Percentiles rank a stretch among this genome's conserved stretches.
phyloP scores from a whole-genome alignment of 2,113 vertebrate genomes.

The Sander lucioperca region DNA sequence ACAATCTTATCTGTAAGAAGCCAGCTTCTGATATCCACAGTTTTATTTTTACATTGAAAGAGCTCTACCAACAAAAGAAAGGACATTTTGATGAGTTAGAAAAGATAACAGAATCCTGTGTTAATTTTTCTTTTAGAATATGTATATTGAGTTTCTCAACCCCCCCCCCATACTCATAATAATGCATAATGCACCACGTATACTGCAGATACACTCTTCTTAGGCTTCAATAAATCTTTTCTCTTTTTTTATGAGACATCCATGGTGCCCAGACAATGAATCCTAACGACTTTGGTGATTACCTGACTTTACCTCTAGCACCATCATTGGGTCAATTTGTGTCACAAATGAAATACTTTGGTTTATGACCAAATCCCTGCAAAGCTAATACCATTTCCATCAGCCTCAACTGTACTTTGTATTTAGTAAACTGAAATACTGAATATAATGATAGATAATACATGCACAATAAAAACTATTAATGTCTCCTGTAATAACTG shows the following conservation, averaged over 20 bases:
- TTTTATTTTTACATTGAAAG: not conserved
- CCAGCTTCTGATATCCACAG: not conserved
- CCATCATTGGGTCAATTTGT: too few species aligned
- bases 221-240: too few species aligned
- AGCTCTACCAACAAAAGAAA: not conserved
- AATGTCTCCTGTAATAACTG: not conserved
- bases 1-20: conserved; percentile 9
- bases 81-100: not conserved
- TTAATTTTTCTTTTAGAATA: not conserved
- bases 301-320: too few species aligned
- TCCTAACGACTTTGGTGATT: not conserved
- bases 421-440: not conserved
- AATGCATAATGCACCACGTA: not conserved
- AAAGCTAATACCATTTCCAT: not conserved
- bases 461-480: not conserved
- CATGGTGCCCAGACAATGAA: not conserved
- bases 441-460: not conserved
- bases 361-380: not conserved
- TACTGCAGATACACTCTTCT: not conserved
- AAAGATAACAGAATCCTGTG: not conserved
- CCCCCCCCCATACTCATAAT: not conserved
- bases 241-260: not conserved
- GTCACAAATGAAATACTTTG: not conserved
- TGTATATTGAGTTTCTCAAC: too few species aligned
- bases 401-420: not conserved